These are phyloP conservation scores for Drosophila bunnanda DNA, from an alignment of 2,888 invertebrate genomes.

Conservation along the genomic window DNA sequence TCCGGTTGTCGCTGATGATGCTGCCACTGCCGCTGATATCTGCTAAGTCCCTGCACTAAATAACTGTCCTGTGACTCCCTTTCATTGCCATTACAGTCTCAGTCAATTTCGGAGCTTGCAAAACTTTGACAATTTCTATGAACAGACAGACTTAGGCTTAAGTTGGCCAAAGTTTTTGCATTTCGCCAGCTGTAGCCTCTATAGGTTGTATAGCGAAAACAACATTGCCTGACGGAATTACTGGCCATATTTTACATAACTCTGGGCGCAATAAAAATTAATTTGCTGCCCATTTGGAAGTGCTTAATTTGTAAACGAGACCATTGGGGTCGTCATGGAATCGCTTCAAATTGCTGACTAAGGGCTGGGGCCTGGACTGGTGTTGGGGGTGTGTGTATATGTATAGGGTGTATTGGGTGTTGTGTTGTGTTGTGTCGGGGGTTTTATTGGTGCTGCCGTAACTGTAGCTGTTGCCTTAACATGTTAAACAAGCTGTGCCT, in stretches of 20 bases:
- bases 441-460: conserved; percentile 31
- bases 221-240: conserved; percentile 31
- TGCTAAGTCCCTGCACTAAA: conserved; percentile 73
- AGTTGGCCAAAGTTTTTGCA: conserved; percentile 64
- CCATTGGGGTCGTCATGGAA: conserved; percentile 68
- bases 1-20: conserved; percentile 58
- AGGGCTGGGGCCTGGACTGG: conserved; percentile 8
- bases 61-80: conserved; percentile 54
- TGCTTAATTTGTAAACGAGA: conserved; percentile 80
- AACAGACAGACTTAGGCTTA: conserved; percentile 33
- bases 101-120: conserved; percentile 35
- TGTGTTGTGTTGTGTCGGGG: conserved; percentile 20
- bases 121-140: conserved; percentile 74
- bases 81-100: background rate
- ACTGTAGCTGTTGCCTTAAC: conserved; percentile 17
- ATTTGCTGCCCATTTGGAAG: conserved; percentile 80
- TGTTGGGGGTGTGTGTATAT: conserved; percentile 7
- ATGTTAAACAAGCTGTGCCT: conserved; percentile 42
- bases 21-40: conserved; percentile 47
- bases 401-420: background rate
- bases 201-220: conserved; percentile 18
- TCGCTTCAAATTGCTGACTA: conserved; percentile 39
- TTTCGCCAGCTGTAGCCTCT: conserved; percentile 46
- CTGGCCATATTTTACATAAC: conserved; percentile 75
- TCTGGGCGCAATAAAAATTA: conserved; percentile 78